A percentile compares a stretch with the other conserved stretches of the same genome.
phyloP scores from a whole-genome alignment of 2,113 vertebrate genomes.

The Tylochromis polylepis region DNA sequence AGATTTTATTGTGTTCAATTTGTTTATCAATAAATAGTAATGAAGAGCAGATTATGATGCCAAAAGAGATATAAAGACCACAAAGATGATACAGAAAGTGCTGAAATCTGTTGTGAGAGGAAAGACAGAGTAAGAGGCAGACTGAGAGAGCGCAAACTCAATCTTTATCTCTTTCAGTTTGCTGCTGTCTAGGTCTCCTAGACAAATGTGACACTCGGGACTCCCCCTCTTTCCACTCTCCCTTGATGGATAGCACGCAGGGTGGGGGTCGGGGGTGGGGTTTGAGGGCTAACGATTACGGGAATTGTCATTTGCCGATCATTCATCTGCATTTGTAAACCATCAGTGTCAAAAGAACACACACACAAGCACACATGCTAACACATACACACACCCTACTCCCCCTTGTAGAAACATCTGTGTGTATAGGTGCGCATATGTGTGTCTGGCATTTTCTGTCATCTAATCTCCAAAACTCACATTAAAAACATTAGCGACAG shows the following conservation, averaged over 20 bases:
- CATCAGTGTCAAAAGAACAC: constrained; percentile 59
- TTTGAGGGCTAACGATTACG: constrained; percentile 57
- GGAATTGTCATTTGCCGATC: constrained; percentile 67
- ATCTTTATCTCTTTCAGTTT: neutral
- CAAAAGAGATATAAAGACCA: neutral
- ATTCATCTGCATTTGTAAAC: constrained; percentile 71
- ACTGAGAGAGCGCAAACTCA: neutral
- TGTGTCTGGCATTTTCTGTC: constrained; percentile 36
- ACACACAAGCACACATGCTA: neutral
- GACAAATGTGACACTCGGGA: constrained; percentile 65
- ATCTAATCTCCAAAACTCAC: constrained; percentile 56
- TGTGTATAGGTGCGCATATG: neutral
- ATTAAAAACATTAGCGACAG: constrained; percentile 53
- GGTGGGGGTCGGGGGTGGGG: neutral
- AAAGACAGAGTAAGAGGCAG: neutral
- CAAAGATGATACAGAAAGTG: neutral
- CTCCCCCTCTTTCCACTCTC: constrained; percentile 52
- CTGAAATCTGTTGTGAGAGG: neutral
- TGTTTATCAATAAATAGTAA: neutral
- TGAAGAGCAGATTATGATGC: neutral
- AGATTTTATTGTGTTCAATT: neutral
- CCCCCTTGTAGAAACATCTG: neutral
- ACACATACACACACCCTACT: neutral
- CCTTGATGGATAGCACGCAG: constrained; percentile 53
- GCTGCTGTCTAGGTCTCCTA: neutral